These are phyloP conservation scores for Muscina levida DNA, from an alignment of 2,888 invertebrate genomes.

Conservation along the genomic window DNA sequence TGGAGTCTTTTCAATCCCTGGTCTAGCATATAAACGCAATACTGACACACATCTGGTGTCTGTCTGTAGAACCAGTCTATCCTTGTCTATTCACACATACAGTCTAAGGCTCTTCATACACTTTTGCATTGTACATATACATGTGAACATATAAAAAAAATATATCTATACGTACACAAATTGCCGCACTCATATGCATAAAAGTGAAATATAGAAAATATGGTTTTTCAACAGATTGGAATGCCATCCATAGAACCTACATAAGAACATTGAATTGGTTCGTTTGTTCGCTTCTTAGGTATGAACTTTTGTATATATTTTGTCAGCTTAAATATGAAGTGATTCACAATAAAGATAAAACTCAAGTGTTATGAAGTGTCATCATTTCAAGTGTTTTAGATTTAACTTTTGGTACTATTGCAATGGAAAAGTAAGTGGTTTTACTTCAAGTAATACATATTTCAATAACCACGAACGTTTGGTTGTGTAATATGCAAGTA, in stretches of 20 bases:
- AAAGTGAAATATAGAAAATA: constrained; percentile 44
- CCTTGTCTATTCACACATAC: constrained; percentile 7
- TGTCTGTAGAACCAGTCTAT: not conserved
- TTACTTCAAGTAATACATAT: too few species aligned
- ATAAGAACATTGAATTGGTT: constrained; percentile 3
- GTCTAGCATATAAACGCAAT: not conserved
- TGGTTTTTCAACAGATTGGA: constrained; percentile 14
- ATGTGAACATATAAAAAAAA: not conserved
- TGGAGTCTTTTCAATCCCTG: too few species aligned
- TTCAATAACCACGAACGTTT: too few species aligned
- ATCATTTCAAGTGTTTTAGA: constrained; percentile 27
- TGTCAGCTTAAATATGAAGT: constrained; percentile 35
- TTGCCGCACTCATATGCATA: constrained; percentile 33
- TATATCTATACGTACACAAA: not conserved
- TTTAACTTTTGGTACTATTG: not conserved
- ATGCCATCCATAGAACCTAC: not conserved
- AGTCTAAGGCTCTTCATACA: not conserved
- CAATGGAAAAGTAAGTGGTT: too few species aligned
- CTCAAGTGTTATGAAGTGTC: constrained; percentile 50
- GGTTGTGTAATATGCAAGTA: too few species aligned
- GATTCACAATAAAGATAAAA: constrained; percentile 42
- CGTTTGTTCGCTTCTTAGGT: not conserved
- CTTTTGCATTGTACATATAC: too few species aligned
- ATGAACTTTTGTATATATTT: constrained; percentile 19
- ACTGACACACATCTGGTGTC: not conserved